These are phyloP conservation scores for Aporophyla lueneburgensis DNA, from an alignment of 2,888 invertebrate genomes.

Conservation along the genomic window DNA sequence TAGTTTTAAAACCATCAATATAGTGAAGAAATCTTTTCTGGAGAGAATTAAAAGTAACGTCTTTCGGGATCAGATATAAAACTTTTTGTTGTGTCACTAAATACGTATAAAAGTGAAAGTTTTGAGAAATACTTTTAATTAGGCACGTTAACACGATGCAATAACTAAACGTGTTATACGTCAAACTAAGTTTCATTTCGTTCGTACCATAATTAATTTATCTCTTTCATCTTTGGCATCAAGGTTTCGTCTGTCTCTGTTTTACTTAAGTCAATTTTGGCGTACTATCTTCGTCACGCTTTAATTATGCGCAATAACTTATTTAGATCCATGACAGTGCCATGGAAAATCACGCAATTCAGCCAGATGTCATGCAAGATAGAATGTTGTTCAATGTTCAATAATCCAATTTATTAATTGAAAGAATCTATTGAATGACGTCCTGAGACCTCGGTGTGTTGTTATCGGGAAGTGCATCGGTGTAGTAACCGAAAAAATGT, in stretches of 20 bases:
- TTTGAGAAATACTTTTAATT: background rate
- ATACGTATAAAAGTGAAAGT: background rate
- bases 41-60: background rate
- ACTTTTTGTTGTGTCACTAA: background rate
- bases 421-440: slow-evolving; percentile 54
- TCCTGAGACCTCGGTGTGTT: slow-evolving; percentile 62
- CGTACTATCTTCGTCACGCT: background rate
- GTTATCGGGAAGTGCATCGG: slow-evolving; percentile 54
- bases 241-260: slow-evolving; percentile 34
- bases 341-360: slow-evolving; percentile 36
- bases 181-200: slow-evolving; percentile 17
- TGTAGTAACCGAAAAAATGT: slow-evolving; percentile 76
- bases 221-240: slow-evolving; percentile 12
- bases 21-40: too few relatives aligned
- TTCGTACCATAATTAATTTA: background rate
- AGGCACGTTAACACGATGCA: background rate
- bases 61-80: background rate
- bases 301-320: background rate
- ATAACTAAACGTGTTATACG: slow-evolving; percentile 43
- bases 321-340: slow-evolving; percentile 20
- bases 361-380: slow-evolving; percentile 59
- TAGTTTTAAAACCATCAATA: too few relatives aligned
- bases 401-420: slow-evolving; percentile 40
- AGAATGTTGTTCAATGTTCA: slow-evolving; percentile 54
- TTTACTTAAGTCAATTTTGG: rapidly evolving